phyloP scores from a whole-genome alignment of 1,140 invertebrate genomes.

The Drosophila nannoptera region DNA sequence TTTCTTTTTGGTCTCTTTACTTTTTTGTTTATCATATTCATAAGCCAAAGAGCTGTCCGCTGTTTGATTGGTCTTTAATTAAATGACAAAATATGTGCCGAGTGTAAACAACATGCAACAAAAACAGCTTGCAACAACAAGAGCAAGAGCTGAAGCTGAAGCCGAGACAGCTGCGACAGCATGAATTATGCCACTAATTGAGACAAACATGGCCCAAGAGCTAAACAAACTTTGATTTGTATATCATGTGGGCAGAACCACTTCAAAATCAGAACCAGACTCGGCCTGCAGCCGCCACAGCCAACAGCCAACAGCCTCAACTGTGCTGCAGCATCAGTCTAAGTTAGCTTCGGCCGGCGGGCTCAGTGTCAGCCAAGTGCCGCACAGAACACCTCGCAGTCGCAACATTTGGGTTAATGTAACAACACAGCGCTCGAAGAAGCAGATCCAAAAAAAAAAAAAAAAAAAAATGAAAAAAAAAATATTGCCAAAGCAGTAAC shows the following conservation, averaged over 20 bases:
- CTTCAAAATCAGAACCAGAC: conserved; percentile 15
- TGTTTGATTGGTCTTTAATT: conserved; percentile 74
- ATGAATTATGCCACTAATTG: conserved; percentile 73
- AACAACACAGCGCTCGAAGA: conserved; percentile 42
- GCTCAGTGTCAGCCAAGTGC: conserved; percentile 4
- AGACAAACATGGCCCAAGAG: conserved; percentile 58
- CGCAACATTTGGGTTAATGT: conserved; percentile 65
- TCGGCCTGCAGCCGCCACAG: no score
- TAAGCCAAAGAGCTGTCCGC: conserved; percentile 54
- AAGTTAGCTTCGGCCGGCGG: conserved; percentile 17
- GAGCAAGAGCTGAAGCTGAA: not conserved
- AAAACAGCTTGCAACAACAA: conserved; percentile 8
- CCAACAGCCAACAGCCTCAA: no score
- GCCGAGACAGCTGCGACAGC: conserved; percentile 46
- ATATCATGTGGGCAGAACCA: conserved; percentile 48
- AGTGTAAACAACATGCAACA: conserved; percentile 58
- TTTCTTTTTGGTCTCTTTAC: not conserved
- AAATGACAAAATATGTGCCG: conserved; percentile 75
- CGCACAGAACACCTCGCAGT: conserved; percentile 19
- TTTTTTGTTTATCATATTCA: conserved; percentile 5
- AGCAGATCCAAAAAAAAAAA: conserved; percentile 28
- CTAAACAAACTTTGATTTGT: conserved; percentile 46
- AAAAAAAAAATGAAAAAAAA: conserved; percentile 7
- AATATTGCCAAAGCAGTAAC: conserved; percentile 17
- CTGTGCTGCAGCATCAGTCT: no score